Conservation (phyloP, 2,888 invertebrate species). For the Loripinus fragilis region DNA sequence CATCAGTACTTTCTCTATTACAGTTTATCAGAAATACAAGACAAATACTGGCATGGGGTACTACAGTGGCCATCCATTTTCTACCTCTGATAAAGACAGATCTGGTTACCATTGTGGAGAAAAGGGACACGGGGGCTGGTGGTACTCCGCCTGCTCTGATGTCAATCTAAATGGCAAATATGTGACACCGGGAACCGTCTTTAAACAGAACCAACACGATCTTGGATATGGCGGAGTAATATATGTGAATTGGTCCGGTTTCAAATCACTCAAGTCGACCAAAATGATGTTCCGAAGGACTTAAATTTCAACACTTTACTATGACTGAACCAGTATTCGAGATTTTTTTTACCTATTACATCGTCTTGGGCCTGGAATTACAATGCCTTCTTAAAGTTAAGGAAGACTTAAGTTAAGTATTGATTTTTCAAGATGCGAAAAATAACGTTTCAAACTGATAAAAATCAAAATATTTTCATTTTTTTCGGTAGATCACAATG, state of each 20-base stretch:
- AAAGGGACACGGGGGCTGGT: background rate
- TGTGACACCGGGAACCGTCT: background rate
- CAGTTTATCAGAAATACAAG: background rate
- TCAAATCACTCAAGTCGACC: background rate
- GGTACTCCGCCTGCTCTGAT: background rate
- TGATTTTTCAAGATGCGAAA: too few species aligned
- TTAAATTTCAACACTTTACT: too few species aligned
- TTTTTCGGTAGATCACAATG: too few species aligned
- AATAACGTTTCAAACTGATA: too few species aligned
- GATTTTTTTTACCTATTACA: too few species aligned
- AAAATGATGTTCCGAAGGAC: conserved; percentile 4
- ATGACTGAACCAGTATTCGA: too few species aligned
- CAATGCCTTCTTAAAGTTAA: too few species aligned
- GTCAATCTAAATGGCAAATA: conserved; percentile 5
- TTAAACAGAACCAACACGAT: background rate
- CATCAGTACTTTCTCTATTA: background rate
- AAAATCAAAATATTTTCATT: too few species aligned
- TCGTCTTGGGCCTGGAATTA: too few species aligned
- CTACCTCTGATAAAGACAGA: background rate
- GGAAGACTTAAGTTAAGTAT: too few species aligned
- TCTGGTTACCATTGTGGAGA: background rate
- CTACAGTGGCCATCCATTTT: background rate
- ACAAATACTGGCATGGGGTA: background rate
- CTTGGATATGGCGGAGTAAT: background rate
- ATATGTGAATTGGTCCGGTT: background rate